Percentiles rank a stretch among this genome's conserved stretches.
These are phyloP conservation scores for Pinctada fucata DNA, from an alignment of 2,888 invertebrate species.

Conservation along the genomic window DNA sequence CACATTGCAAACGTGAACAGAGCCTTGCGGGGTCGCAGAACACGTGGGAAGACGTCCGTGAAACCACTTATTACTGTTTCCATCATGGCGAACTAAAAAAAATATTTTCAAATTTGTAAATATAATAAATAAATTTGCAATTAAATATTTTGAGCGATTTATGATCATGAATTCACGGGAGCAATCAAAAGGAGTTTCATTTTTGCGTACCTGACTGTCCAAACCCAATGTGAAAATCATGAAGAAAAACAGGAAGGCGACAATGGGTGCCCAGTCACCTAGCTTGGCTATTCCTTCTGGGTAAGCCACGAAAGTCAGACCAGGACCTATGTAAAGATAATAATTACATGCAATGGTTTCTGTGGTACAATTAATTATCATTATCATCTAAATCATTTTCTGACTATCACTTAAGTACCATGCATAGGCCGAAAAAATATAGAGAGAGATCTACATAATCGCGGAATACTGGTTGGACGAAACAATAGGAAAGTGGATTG, in stretches of 20 bases:
- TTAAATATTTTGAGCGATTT: no score
- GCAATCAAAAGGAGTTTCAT: no score
- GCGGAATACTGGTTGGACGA: no score
- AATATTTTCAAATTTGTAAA: no score
- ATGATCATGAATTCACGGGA: no score
- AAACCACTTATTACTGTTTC: slow-evolving; percentile 72
- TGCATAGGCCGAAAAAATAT: no score
- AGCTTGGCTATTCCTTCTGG: slow-evolving; percentile 73
- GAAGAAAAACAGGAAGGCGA: slow-evolving; percentile 74
- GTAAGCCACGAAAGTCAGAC: slow-evolving; percentile 73
- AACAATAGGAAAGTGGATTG: no score
- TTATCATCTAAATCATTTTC: no score
- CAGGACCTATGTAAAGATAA: slow-evolving; percentile 60
- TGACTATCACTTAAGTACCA: no score
- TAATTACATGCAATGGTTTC: not conserved
- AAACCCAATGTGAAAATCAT: slow-evolving; percentile 73
- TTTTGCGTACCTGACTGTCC: slow-evolving; percentile 63
- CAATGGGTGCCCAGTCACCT: slow-evolving; percentile 62
- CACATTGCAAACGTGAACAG: slow-evolving; percentile 65
- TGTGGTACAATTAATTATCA: no score
- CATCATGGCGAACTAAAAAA: slow-evolving; percentile 72
- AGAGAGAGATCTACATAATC: no score
- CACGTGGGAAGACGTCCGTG: slow-evolving; percentile 66
- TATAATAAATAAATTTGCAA: no score
- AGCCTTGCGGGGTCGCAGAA: slow-evolving; percentile 61